A percentile compares a stretch with the other conserved stretches of the same genome.
Evolutionary conservation across 2,888 invertebrate genomes (phyloP).

Genomic region (Acronicta psi): DNA sequence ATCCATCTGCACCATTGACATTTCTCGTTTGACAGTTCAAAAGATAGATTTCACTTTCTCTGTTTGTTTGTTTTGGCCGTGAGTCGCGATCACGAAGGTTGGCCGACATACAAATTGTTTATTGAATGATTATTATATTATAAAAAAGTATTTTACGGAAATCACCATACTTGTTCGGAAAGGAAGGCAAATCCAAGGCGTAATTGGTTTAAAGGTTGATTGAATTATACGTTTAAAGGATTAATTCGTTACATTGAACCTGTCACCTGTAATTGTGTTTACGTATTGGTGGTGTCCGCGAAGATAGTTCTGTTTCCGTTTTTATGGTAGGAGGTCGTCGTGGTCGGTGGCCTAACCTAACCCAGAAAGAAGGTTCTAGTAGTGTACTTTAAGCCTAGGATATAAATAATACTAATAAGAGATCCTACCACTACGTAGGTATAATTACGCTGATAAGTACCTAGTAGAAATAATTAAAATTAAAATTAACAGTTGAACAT

Average conservation of each 20-base stretch:
- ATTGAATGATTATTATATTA: constrained; percentile 23
- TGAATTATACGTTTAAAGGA: constrained; percentile 22
- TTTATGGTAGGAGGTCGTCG: not conserved
- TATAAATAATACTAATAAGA: too few species aligned
- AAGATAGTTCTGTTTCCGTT: constrained; percentile 18
- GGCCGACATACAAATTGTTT: constrained; percentile 24
- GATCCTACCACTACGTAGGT: too few species aligned
- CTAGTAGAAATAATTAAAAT: too few species aligned
- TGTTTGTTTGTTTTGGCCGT: constrained; percentile 28
- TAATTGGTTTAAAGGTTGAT: constrained; percentile 40
- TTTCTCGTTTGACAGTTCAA: constrained; percentile 25
- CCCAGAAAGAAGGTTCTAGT: not conserved
- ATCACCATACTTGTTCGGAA: constrained; percentile 26
- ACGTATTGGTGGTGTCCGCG: constrained; percentile 9
- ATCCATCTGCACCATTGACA: constrained; percentile 14
- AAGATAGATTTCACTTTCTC: constrained; percentile 32
- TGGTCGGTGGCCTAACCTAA: not conserved
- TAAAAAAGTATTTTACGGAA: constrained; percentile 46
- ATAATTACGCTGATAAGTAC: too few species aligned
- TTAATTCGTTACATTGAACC: constrained; percentile 34
- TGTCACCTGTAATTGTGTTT: constrained; percentile 35
- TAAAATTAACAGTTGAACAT: too few species aligned
- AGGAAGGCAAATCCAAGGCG: constrained; percentile 51
- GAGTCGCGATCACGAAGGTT: constrained; percentile 27
- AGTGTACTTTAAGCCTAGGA: too few species aligned